A percentile compares a stretch with the other conserved stretches of the same genome.
Conservation (phyloP, 2,888 invertebrate species). For the Nasonia oneida region DNA sequence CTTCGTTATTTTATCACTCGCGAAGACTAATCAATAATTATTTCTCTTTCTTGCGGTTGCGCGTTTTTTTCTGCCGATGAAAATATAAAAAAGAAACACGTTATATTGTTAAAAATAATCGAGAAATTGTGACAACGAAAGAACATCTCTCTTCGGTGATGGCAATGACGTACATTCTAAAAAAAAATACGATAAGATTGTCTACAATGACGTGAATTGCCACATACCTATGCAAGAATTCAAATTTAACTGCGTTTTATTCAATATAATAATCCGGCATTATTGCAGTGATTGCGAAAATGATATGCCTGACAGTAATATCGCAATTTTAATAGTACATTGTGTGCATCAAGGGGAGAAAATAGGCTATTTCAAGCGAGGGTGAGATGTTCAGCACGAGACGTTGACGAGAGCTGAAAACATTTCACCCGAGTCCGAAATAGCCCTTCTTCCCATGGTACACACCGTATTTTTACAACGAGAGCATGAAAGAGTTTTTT, state of each 20-base stretch:
- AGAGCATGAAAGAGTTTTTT: too few relatives aligned
- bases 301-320: too few relatives aligned
- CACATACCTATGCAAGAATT: neutral
- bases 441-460: too few relatives aligned
- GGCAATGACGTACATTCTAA: neutral
- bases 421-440: too few relatives aligned
- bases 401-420: too few relatives aligned
- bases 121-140: neutral
- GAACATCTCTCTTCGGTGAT: neutral
- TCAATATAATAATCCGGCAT: neutral
- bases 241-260: neutral
- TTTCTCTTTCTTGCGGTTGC: neutral
- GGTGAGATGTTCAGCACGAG: too few relatives aligned
- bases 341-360: too few relatives aligned
- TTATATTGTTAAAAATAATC: neutral
- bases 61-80: neutral
- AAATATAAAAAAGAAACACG: neutral
- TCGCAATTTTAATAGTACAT: too few relatives aligned
- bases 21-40: constrained; percentile 14
- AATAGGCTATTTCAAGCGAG: too few relatives aligned
- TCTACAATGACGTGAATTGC: neutral
- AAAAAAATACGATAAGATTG: neutral
- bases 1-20: neutral
- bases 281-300: neutral
- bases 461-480: too few relatives aligned